Conservation (phyloP, 2,113 vertebrate genomes). For the Caranx ignobilis region DNA sequence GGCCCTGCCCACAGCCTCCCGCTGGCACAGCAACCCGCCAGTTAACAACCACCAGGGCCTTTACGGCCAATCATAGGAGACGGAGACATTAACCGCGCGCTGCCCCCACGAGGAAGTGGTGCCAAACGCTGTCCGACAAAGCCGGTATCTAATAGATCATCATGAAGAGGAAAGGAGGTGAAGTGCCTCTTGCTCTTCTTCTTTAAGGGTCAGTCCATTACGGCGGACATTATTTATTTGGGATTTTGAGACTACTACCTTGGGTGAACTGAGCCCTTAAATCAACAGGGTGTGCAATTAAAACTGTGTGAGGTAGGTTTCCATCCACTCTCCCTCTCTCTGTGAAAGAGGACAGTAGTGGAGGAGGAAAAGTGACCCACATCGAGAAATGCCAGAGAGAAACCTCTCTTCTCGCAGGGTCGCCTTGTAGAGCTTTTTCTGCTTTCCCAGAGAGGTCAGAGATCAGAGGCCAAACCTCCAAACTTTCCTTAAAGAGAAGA, state of each 20-base stretch:
- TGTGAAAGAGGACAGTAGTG: slow-evolving; percentile 29
- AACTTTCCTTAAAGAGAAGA: slow-evolving; percentile 52
- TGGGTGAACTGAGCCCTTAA: slow-evolving; percentile 9
- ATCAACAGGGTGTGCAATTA: background rate
- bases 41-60: slow-evolving; percentile 70
- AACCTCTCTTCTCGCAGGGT: slow-evolving; percentile 23
- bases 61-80: slow-evolving; percentile 67
- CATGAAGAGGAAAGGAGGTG: slow-evolving; percentile 11
- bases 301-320: background rate
- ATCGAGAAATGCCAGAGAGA: slow-evolving; percentile 56
- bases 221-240: background rate
- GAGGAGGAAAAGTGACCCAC: slow-evolving; percentile 34
- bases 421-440: slow-evolving; percentile 36
- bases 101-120: slow-evolving; percentile 45
- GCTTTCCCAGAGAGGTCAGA: slow-evolving; percentile 65
- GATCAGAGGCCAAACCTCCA: slow-evolving; percentile 68
- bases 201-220: background rate
- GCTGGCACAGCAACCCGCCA: slow-evolving; percentile 79
- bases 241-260: background rate
- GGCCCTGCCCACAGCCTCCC: slow-evolving; percentile 77
- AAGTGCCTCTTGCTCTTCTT: slow-evolving; percentile 25
- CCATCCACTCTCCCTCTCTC: background rate
- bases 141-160: slow-evolving; percentile 47
- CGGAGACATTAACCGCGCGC: slow-evolving; percentile 48
- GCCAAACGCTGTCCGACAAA: slow-evolving; percentile 42